phyloP scores from a whole-genome alignment of 2,888 invertebrate genomes.

The Druceiella hillmani region DNA sequence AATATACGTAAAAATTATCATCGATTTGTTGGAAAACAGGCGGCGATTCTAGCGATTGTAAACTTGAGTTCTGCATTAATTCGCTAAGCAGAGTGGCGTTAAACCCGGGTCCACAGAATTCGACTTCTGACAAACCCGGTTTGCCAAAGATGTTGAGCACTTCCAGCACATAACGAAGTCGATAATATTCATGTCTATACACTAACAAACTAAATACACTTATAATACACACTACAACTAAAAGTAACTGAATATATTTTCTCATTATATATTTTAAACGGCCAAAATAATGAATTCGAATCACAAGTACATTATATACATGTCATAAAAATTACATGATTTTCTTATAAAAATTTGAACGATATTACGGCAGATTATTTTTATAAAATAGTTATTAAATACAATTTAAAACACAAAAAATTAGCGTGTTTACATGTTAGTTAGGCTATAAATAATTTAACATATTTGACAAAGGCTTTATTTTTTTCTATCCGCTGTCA shows the following conservation, averaged over 20 bases:
- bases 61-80: constrained; percentile 45
- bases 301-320: too few relatives aligned
- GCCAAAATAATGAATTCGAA: too few relatives aligned
- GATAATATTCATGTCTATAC: constrained; percentile 82
- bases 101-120: constrained; percentile 49
- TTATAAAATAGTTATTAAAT: too few relatives aligned
- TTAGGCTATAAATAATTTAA: too few relatives aligned
- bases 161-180: constrained; percentile 75
- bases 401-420: too few relatives aligned
- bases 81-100: constrained; percentile 48
- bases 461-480: too few relatives aligned
- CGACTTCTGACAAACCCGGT: constrained; percentile 51
- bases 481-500: too few relatives aligned
- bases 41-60: constrained; percentile 58
- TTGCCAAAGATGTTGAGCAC: constrained; percentile 83
- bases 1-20: constrained; percentile 59
- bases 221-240: constrained; percentile 63
- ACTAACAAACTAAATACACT: constrained; percentile 72
- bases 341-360: too few relatives aligned
- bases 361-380: too few relatives aligned
- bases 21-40: constrained; percentile 63
- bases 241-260: constrained; percentile 75
- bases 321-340: too few relatives aligned
- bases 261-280: too few relatives aligned
- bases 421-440: too few relatives aligned